These are phyloP conservation scores for Macroramphosus scolopax DNA, from an alignment of 2,797 vertebrate species.

Conservation along the genomic window DNA sequence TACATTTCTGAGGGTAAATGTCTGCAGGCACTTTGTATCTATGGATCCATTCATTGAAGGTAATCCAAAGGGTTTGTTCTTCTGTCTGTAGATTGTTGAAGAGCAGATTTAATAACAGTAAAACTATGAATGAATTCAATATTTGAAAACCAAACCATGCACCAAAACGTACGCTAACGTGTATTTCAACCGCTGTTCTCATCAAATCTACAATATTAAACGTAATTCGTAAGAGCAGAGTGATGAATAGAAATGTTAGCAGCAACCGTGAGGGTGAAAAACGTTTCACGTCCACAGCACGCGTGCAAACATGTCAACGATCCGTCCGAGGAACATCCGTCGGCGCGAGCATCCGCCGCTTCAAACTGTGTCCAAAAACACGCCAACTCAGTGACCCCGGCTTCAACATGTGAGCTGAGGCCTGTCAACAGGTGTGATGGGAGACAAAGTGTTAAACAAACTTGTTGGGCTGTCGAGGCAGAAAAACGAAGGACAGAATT, in stretches of 20 bases:
- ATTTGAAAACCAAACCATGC: no score
- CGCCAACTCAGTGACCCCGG: constrained; percentile 42
- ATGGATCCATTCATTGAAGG: constrained; percentile 15
- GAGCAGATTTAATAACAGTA: no score
- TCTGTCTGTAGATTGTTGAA: no score
- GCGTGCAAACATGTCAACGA: constrained; percentile 29
- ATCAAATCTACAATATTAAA: constrained; percentile 2
- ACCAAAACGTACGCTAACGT: background rate
- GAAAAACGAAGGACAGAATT: constrained; percentile 51
- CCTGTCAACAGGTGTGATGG: constrained; percentile 64
- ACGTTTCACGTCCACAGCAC: constrained; percentile 6
- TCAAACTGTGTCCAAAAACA: constrained; percentile 35
- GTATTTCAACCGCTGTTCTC: background rate
- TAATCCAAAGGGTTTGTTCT: constrained; percentile 10
- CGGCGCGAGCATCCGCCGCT: constrained; percentile 15
- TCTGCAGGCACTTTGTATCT: constrained; percentile 44
- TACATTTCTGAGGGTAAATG: constrained; percentile 50
- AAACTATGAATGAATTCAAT: no score
- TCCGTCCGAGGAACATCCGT: constrained; percentile 38
- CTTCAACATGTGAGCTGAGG: constrained; percentile 21
- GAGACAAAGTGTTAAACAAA: constrained; percentile 62
- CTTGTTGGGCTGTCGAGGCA: constrained; percentile 48
- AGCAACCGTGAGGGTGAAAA: constrained; percentile 12
- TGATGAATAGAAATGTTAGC: constrained; percentile 21
- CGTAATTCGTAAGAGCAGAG: background rate